Conservation (phyloP, 2,113 vertebrate genomes). For the Peucedramus taeniatus region DNA sequence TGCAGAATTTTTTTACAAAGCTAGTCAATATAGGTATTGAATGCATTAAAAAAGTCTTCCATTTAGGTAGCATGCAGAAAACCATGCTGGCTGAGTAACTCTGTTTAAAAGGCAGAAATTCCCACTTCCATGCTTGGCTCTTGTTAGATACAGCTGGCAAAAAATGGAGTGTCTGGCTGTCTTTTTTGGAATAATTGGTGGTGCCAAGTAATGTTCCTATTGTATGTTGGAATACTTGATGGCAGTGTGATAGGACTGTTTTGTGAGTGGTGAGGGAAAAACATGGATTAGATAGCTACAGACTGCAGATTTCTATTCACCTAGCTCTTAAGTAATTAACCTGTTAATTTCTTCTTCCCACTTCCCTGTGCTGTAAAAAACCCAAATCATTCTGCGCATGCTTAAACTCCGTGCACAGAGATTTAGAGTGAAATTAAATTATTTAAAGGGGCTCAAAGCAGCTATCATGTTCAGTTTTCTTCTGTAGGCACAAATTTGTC, state of each 20-base stretch:
- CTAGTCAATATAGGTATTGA: background rate
- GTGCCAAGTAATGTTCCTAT: background rate
- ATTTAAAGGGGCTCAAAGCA: background rate
- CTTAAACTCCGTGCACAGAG: background rate
- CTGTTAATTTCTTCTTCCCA: background rate
- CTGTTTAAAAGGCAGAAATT: background rate
- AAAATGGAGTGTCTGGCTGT: background rate
- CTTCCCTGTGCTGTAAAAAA: background rate
- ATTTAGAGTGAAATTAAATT: background rate
- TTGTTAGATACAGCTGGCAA: background rate
- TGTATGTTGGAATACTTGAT: background rate
- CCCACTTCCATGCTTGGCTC: background rate
- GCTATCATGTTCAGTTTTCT: background rate
- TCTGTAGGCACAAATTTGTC: background rate
- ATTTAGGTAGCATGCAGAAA: background rate
- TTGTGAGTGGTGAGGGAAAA: background rate
- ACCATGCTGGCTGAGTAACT: background rate
- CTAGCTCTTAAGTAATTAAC: background rate
- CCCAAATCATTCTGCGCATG: background rate
- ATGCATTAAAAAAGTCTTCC: background rate
- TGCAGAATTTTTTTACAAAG: background rate
- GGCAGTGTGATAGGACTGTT: background rate
- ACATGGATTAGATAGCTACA: background rate
- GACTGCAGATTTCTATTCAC: background rate
- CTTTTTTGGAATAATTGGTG: background rate